Evolutionary conservation across 2,113 vertebrate genomes (phyloP).

Genomic region (Protobothrops flavoviridis): DNA sequence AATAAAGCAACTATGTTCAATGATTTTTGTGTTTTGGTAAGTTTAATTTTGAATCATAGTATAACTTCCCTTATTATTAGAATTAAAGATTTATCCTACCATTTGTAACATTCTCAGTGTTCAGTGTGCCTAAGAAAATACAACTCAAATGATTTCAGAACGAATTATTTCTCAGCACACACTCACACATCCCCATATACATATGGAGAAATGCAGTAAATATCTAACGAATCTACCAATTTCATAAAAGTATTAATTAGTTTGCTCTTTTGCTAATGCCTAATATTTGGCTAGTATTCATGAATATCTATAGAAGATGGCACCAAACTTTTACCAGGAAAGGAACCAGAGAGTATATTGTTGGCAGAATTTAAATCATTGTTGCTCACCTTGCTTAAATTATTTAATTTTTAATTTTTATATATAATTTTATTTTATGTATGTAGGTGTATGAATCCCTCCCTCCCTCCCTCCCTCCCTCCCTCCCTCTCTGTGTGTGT

Average conservation of each 20-base stretch:
- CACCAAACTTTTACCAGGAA: not conserved
- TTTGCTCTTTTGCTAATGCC: not conserved
- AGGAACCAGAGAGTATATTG: not conserved
- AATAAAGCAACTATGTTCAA: not conserved
- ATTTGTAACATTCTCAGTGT: not conserved
- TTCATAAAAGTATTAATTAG: not conserved
- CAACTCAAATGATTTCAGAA: not conserved
- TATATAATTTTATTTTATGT: conserved; percentile 15
- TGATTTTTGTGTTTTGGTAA: not conserved
- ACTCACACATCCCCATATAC: not conserved
- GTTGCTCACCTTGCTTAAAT: conserved; percentile 32
- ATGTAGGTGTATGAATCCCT: not conserved
- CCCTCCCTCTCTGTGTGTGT: no score
- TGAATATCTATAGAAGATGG: not conserved
- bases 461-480: not conserved
- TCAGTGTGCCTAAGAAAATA: not conserved
- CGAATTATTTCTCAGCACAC: not conserved
- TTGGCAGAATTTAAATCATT: conserved; percentile 4
- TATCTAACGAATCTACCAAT: not conserved
- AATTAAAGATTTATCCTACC: not conserved
- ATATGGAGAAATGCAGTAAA: not conserved
- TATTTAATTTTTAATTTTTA: conserved; percentile 11
- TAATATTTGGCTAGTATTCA: not conserved
- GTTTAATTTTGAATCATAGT: not conserved
- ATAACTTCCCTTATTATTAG: not conserved